Evolutionary conservation across 1,140 invertebrate genomes (phyloP).

Genomic region (Euschistus heros): DNA sequence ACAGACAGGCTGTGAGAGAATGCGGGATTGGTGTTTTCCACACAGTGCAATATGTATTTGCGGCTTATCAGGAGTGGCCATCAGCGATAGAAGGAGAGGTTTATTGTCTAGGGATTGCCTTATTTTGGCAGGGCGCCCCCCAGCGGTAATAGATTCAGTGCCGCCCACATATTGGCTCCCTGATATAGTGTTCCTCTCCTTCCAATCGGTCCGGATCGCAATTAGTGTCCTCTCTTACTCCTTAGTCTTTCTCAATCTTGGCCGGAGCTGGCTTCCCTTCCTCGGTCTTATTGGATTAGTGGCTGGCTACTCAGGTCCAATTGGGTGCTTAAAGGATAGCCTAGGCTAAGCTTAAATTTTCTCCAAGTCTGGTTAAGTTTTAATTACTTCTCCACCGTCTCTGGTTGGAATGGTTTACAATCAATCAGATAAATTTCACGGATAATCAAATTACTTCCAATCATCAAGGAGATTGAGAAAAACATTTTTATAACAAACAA

Average conservation of each 20-base stretch:
- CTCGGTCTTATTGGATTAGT: too few species aligned
- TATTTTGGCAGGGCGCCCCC: slow-evolving; percentile 16
- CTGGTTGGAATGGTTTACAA: too few species aligned
- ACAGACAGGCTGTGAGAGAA: slow-evolving; percentile 1
- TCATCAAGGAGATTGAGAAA: too few species aligned
- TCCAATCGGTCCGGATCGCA: neutral
- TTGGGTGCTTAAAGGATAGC: too few species aligned
- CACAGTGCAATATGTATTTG: slow-evolving; percentile 17
- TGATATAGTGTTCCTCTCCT: slow-evolving; percentile 2
- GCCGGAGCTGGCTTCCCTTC: too few species aligned
- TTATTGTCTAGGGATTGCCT: slow-evolving; percentile 21
- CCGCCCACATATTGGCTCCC: slow-evolving; percentile 3
- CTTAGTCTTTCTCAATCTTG: neutral
- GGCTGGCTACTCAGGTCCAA: too few species aligned
- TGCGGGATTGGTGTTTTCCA: slow-evolving; percentile 3
- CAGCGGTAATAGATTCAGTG: slow-evolving; percentile 10
- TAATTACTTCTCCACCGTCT: too few species aligned
- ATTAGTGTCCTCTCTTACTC: neutral
- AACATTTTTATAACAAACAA: too few species aligned
- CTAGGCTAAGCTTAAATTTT: too few species aligned
- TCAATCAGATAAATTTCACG: too few species aligned
- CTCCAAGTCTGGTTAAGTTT: too few species aligned
- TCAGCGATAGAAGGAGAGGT: slow-evolving; percentile 1
- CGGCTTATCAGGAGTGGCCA: slow-evolving; percentile 12
- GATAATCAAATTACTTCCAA: too few species aligned